Base-by-base conservation (phyloP, 1,140 invertebrate species). In the Drosophila persimilis region DNA sequence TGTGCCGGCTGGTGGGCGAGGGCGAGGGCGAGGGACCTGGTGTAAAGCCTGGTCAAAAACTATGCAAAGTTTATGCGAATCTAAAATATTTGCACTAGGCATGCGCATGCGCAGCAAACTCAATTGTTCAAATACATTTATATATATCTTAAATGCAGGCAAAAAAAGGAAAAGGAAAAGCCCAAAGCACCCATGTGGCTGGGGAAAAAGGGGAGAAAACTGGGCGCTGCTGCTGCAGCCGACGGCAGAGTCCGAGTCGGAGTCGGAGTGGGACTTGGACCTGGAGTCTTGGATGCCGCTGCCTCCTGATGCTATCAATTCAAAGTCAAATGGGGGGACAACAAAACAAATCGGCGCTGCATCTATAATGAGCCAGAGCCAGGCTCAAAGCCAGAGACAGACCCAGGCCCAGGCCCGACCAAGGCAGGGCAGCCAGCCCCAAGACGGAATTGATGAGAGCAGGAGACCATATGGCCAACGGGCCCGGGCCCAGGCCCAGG, bases 51-150 rank as follows among this genome's bases (percentile, higher is more conserved):
- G 74, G 52, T 51, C 67, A 70, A 83, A 73, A 86, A 86, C 83
- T 89, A 88, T 88, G 84, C 83, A 88, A 88, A 88, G 63, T 88
- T 88, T 88, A 88, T 88, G 83, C 84, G 83, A 88, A 79, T 88
- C 79, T 79, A 73, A 88, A 83, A 79, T 89, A 88, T 88, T 83
- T 83, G 57, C 66, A 73, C 74, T 79, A 72, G 66, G 58, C 72
- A 88, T 79, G 84, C 84, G 83, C 83, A 81, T 78, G 77, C 75
- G 73, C 77, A 63, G 73, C 74, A 76, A 74, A 61, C 83, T 86
- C 81, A 86, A 86, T 86, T 86, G 81, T 86, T 86, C 78, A 76
- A 73, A 78, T 75, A 86, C 83, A 81, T 86, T 86, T 85, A 81
- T 86, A 86, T 39, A 39, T 69, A 69, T 85, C 77, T 78, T 81